Percentiles rank a stretch among this genome's conserved stretches.
Evolutionary conservation across 2,113 vertebrate genomes (phyloP).

Genomic region (Bettongia penicillata): DNA sequence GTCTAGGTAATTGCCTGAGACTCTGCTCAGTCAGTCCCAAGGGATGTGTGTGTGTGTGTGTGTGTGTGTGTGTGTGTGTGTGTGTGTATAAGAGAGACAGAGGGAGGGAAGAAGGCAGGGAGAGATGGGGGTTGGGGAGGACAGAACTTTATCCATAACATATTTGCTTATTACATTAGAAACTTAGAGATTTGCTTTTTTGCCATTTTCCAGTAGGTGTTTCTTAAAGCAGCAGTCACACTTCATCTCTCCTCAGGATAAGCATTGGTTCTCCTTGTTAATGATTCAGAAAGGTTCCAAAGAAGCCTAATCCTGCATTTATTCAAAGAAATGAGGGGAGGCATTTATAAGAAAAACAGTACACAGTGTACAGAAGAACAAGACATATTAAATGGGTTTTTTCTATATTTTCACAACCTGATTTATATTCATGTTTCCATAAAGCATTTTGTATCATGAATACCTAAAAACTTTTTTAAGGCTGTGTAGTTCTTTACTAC

Average conservation of each 20-base stretch:
- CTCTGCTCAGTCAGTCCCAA: background rate
- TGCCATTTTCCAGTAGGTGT: background rate
- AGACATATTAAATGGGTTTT: constrained; percentile 28
- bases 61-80: background rate
- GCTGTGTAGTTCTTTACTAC: constrained; percentile 7
- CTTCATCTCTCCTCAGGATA: constrained; percentile 17
- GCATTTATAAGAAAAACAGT: constrained; percentile 18
- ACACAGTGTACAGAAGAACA: constrained; percentile 5
- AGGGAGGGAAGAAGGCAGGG: no score
- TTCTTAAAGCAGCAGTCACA: constrained; percentile 44
- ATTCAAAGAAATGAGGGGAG: constrained; percentile 44
- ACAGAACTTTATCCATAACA: background rate
- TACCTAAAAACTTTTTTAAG: constrained; percentile 43
- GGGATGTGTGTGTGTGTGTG: background rate
- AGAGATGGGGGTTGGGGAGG: background rate
- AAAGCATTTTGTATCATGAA: constrained; percentile 32
- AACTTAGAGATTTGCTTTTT: background rate
- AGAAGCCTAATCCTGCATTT: constrained; percentile 34
- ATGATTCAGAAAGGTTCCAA: constrained; percentile 13
- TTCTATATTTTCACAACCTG: constrained; percentile 43
- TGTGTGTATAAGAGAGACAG: background rate
- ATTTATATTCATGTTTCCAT: constrained; percentile 37
- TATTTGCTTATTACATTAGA: background rate
- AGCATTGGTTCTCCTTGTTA: background rate
- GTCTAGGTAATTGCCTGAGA: background rate